Percentiles rank a stretch among this genome's conserved stretches.
phyloP scores from a whole-genome alignment of 1,140 invertebrate genomes.

The Drosophila triauraria region DNA sequence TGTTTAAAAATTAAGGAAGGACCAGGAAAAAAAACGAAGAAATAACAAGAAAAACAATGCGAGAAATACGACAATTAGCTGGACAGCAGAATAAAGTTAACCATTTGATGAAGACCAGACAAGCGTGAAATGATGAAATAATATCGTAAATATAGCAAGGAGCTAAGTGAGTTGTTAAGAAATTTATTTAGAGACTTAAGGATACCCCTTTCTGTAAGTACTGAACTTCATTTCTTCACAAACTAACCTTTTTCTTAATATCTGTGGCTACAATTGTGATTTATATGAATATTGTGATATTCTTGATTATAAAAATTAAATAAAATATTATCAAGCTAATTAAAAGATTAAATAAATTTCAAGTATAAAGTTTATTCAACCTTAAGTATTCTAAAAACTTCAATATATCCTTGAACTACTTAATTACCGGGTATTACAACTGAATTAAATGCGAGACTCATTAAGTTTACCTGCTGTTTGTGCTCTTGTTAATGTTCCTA shows the following conservation, averaged over 20 bases:
- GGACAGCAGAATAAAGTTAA: conserved; percentile 60
- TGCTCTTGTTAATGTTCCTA: conserved; percentile 16
- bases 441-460: conserved; percentile 57
- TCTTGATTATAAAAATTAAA: too few species aligned
- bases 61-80: conserved; percentile 68
- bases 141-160: conserved; percentile 38
- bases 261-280: too few species aligned
- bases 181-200: neutral
- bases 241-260: neutral
- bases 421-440: conserved; percentile 19
- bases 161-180: neutral
- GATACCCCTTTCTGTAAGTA: neutral
- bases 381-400: neutral
- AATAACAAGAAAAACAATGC: conserved; percentile 52
- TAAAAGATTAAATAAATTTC: neutral
- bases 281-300: too few species aligned
- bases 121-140: conserved; percentile 76
- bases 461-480: conserved; percentile 37
- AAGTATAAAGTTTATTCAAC: neutral
- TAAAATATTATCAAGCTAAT: too few species aligned
- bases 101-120: conserved; percentile 65
- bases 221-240: neutral
- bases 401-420: conserved; percentile 9
- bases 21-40: neutral
- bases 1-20: conserved; percentile 49